Base-by-base conservation (phyloP, 1,140 invertebrate genomes). In the Bacillus rossius region DNA sequence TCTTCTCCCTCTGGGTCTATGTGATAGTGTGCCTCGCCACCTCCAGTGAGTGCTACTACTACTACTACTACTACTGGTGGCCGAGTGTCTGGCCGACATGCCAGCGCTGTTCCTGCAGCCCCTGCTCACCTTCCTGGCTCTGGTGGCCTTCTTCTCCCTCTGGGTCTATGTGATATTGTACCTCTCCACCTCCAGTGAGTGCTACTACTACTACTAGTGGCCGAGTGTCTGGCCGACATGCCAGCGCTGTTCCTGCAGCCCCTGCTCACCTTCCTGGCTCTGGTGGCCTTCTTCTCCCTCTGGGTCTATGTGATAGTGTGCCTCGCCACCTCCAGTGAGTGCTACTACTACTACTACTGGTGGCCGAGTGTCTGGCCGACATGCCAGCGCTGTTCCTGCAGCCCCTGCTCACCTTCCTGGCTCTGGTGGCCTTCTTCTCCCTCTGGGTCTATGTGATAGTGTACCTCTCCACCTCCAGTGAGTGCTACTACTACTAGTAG, bases 21-120 rank as follows among this genome's bases (percentile, higher is more conserved):
- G 84, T 96, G 37, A 82, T 96, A 61, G 74, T 85, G 22, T 84
- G 77, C 65, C 72, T 89, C 4, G 81, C 82, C n/a, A 87, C 86
- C 62, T 79, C 85, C 37, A 79, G 87, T 89, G 77, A 82, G 83
- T 78, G 41, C n/a, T n/a, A n/a, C n/a, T n/a, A n/a, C n/a, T n/a
- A n/a, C n/a, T n/a, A n/a, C n/a, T n/a, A n/a, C n/a, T n/a, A n/a
- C n/a, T n/a, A n/a, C n/a, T n/a, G n/a, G n/a, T n/a, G n/a, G n/a
- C n/a, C n/a, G n/a, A n/a, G n/a, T n/a, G n/a, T n/a, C n/a, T n/a
- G n/a, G n/a, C 84, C 48, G 84, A 85, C 66, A 80, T 96, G 60
- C 93, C 94, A 5, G 84, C 82, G n/a, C 73, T 98, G 22, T 86
- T 96, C 66, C 75, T 94, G 19, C 93, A 95, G 68, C 94, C 94